Base-by-base conservation (phyloP, 2,888 invertebrate species). In the Serripes groenlandicus region DNA sequence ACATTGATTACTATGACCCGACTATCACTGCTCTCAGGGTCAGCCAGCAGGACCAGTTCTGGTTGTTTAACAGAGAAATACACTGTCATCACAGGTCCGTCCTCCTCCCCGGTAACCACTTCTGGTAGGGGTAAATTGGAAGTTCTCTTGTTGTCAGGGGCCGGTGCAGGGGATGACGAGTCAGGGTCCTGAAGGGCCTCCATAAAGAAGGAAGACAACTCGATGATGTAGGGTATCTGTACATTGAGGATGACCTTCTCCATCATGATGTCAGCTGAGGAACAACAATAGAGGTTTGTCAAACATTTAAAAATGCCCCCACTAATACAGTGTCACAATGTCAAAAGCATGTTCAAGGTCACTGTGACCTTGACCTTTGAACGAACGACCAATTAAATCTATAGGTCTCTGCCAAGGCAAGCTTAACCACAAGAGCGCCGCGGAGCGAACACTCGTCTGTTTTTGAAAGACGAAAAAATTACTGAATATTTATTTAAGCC, bases 41-140 rank as follows among this genome's bases (percentile, higher is more conserved):
- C 94, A 0, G 97, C 96, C 92, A 97, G 96, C 89, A 97, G 96
- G 94, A 97, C 96, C 69, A 97, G 95, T 94, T 97, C 97, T 0
- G 97, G 97, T 92, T 97, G 96, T 37, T 97, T 96, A 89, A 97
- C 96, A 90, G 97, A 96, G 32, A 97, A 95, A 0, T 97, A 97
- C 86, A 97, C 95, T 0, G 97, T 96, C 35, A 97, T 84, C 30
- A 79, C 84, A 35, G 96, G 82, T 28, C 81, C 85, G 15, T 82
- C 72, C 42, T 79, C 78, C 9, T 81, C 68, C 9, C 58, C 68
- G 49, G 21, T 60, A 15, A 75, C 68, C 34, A 83, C 78, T 11
- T 76, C 86, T 96, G 96, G 35, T 95, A 95, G 0, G 96, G 96
- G 84, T 18, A 75, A 68, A n/a, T n/a, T n/a, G 35, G 69, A 34